Conservation (phyloP, 2,888 invertebrate genomes). For the Protonemura montana region DNA sequence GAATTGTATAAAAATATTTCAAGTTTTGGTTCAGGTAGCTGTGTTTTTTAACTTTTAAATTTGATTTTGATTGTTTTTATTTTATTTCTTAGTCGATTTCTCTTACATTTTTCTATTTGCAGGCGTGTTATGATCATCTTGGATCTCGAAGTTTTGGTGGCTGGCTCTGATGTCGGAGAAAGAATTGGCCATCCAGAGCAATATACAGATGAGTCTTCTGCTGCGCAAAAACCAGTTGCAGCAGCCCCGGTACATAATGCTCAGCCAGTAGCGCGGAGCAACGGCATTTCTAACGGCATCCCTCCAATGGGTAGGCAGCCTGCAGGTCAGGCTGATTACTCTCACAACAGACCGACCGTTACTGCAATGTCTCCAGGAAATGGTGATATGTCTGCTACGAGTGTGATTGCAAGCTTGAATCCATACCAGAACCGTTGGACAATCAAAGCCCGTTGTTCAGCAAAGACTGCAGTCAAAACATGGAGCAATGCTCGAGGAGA, state of each 20-base stretch:
- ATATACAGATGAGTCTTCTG: constrained; percentile 52
- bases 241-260: background rate
- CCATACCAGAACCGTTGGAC: constrained; percentile 97
- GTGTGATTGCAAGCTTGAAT: constrained; percentile 85
- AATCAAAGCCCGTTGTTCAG: constrained; percentile 87
- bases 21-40: no score
- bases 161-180: constrained; percentile 74
- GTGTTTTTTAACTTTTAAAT: background rate
- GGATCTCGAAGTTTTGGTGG: constrained; percentile 75
- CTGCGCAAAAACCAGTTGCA: constrained; percentile 47
- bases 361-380: constrained; percentile 23
- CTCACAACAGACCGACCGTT: background rate
- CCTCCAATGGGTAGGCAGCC: background rate
- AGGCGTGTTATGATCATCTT: constrained; percentile 87
- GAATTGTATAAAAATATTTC: no score
- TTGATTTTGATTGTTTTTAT: background rate
- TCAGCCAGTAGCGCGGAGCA: constrained; percentile 26
- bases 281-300: constrained; percentile 40
- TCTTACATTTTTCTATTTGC: constrained; percentile 52
- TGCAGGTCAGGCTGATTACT: background rate
- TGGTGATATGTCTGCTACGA: constrained; percentile 57
- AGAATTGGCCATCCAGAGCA: constrained; percentile 82
- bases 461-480: constrained; percentile 79
- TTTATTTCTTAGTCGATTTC: background rate
- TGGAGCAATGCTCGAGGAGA: constrained; percentile 94